phyloP scores from a whole-genome alignment of 2,888 invertebrate genomes.

The Hofmannophila pseudospretella region DNA sequence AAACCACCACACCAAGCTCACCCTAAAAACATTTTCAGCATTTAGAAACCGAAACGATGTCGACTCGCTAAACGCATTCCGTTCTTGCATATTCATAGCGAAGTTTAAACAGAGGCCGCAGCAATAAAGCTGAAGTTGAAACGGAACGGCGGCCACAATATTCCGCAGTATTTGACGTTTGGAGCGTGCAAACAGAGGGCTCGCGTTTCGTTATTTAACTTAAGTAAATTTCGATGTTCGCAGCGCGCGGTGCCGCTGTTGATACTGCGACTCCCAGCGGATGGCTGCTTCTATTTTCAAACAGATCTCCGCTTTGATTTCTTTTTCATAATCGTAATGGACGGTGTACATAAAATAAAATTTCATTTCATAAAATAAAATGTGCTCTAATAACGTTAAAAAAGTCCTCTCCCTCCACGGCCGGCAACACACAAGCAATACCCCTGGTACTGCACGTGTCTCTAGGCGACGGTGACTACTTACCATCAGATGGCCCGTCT shows the following conservation, averaged over 20 bases:
- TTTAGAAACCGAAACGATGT: constrained; percentile 36
- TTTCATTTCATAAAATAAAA: not conserved
- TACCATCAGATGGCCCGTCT: too few relatives aligned
- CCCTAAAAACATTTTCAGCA: constrained; percentile 11
- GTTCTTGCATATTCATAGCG: constrained; percentile 59
- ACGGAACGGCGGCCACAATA: constrained; percentile 34
- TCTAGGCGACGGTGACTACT: too few relatives aligned
- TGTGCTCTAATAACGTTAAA: too few relatives aligned
- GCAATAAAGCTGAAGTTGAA: constrained; percentile 48
- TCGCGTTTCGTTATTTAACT: constrained; percentile 74
- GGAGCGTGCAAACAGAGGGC: constrained; percentile 64
- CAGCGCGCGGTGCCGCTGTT: constrained; percentile 52
- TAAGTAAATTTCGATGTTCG: constrained; percentile 77
- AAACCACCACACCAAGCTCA: not conserved
- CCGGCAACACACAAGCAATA: too few relatives aligned
- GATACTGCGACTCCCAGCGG: constrained; percentile 40
- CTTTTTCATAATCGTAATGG: constrained; percentile 34
- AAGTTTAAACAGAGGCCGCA: constrained; percentile 41
- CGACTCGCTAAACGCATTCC: constrained; percentile 33
- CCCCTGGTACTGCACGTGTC: too few relatives aligned
- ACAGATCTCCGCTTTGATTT: constrained; percentile 39
- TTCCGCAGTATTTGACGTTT: constrained; percentile 58
- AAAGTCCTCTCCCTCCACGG: too few relatives aligned
- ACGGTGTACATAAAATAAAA: constrained; percentile 9
- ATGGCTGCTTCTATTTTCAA: constrained; percentile 43